These are phyloP conservation scores for Chunga burmeisteri DNA, from an alignment of 2,113 vertebrate species.

Conservation along the genomic window DNA sequence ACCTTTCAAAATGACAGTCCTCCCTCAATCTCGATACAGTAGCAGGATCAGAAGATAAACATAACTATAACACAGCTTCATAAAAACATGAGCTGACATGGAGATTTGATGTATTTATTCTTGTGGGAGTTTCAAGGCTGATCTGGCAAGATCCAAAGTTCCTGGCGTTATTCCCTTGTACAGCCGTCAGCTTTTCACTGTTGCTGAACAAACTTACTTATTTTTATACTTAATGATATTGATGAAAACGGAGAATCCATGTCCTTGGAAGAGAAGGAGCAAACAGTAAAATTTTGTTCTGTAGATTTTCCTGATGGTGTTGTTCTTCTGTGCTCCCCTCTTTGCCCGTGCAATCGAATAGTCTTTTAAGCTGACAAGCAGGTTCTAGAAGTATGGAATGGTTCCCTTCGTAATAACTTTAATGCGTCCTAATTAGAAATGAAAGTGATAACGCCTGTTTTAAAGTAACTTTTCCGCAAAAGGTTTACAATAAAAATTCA, in stretches of 20 bases:
- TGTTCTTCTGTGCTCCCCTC: background rate
- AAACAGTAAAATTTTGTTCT: background rate
- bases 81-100: background rate
- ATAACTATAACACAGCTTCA: background rate
- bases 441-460: background rate
- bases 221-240: background rate
- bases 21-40: background rate
- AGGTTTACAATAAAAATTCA: background rate
- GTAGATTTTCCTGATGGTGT: background rate
- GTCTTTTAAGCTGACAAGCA: background rate
- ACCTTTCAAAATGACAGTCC: background rate
- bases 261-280: background rate
- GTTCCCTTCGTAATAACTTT: background rate
- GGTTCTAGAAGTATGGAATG: background rate
- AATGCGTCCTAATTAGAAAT: background rate
- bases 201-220: background rate
- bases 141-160: background rate
- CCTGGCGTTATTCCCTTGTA: background rate
- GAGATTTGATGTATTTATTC: background rate
- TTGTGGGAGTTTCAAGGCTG: background rate
- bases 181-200: background rate
- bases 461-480: background rate
- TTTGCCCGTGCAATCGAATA: accelerated
- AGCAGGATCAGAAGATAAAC: background rate
- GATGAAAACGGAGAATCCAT: background rate